Percentiles rank a stretch among this genome's conserved stretches.
Conservation (phyloP, 2,888 invertebrate species). For the Muschampia plurimacula region DNA sequence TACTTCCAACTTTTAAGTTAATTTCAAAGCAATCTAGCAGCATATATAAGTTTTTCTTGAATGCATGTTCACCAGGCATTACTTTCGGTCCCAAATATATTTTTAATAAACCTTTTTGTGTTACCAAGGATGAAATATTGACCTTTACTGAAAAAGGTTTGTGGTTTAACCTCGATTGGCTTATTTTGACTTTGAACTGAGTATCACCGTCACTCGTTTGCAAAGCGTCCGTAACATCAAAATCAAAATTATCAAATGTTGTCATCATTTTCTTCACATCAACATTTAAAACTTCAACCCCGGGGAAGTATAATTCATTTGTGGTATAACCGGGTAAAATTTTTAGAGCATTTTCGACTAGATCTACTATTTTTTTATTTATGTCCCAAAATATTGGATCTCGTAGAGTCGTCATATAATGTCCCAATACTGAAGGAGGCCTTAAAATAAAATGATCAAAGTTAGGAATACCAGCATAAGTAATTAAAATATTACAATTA, state of each 20-base stretch:
- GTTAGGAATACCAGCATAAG: not conserved
- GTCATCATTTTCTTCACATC: constrained; percentile 88
- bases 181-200: constrained; percentile 72
- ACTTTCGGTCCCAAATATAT: constrained; percentile 90
- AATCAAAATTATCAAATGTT: constrained; percentile 87
- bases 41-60: constrained; percentile 84
- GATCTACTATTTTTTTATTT: constrained; percentile 86
- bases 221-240: constrained; percentile 87
- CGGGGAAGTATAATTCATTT: constrained; percentile 86
- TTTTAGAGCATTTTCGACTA: constrained; percentile 85
- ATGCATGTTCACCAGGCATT: constrained; percentile 82
- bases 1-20: constrained; percentile 87
- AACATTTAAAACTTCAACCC: constrained; percentile 86
- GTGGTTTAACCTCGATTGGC: constrained; percentile 89
- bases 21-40: constrained; percentile 86
- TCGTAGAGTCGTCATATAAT: constrained; percentile 87
- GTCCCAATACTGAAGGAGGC: constrained; percentile 65
- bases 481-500: not conserved
- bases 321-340: constrained; percentile 84
- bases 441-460: constrained; percentile 53
- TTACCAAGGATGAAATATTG: constrained; percentile 86
- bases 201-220: constrained; percentile 61
- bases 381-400: constrained; percentile 90
- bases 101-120: constrained; percentile 86
- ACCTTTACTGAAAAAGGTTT: constrained; percentile 89